These are phyloP conservation scores for Dryadula phaetusa DNA, from an alignment of 2,888 invertebrate species.

Conservation along the genomic window DNA sequence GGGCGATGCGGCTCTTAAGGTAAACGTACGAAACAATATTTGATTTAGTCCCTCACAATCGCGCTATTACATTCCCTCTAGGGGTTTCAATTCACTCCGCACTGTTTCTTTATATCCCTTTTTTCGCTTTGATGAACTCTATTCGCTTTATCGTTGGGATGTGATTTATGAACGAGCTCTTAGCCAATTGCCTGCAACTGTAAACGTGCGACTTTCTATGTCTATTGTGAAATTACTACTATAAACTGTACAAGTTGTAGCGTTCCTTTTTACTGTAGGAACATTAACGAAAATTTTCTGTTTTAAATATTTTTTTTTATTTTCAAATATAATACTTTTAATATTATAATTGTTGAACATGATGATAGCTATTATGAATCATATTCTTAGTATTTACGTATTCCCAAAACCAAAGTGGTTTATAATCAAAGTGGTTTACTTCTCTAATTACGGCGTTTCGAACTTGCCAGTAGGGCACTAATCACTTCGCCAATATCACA, in stretches of 20 bases:
- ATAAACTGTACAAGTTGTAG: not conserved
- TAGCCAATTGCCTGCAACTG: conserved; percentile 23
- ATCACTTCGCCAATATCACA: too few relatives aligned
- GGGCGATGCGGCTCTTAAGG: conserved; percentile 23
- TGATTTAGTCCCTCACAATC: conserved; percentile 64
- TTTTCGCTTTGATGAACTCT: conserved; percentile 52
- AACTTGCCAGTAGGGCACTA: too few relatives aligned
- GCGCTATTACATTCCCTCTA: conserved; percentile 60
- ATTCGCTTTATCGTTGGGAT: conserved; percentile 43
- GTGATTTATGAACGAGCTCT: conserved; percentile 43
- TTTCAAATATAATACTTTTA: not conserved
- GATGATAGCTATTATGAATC: too few relatives aligned
- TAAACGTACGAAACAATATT: conserved; percentile 34
- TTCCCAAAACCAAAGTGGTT: too few relatives aligned
- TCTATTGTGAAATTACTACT: conserved; percentile 8
- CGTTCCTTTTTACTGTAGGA: not conserved
- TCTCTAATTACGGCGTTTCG: too few relatives aligned
- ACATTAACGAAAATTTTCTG: too few relatives aligned
- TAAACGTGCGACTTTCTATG: conserved; percentile 9
- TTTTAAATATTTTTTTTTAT: not conserved
- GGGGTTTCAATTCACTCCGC: conserved; percentile 58
- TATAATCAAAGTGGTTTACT: too few relatives aligned
- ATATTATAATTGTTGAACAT: too few relatives aligned
- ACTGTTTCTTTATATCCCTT: conserved; percentile 51
- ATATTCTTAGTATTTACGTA: too few relatives aligned